Base-by-base conservation (phyloP, 1,140 invertebrate genomes). In the Pseudachorutes palmiensis region DNA sequence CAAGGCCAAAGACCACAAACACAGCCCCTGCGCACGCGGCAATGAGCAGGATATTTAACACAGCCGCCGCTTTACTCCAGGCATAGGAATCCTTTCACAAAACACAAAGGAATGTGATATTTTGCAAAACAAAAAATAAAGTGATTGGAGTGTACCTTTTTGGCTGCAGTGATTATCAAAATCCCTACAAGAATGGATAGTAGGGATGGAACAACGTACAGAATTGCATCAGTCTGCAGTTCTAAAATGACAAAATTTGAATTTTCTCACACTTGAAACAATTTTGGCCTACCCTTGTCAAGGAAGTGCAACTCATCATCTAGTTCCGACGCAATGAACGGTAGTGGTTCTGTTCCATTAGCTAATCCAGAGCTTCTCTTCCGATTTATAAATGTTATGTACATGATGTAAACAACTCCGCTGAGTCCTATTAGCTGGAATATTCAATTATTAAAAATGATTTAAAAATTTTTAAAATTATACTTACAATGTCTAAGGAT, bases 71-170 rank as follows among this genome's bases (percentile, higher is more conserved):
- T 55, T 26, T 55, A 26, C 51, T 55, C 51, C 51, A 55, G 9
- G 51, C 51, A 26, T 14, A 55, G 14, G 51, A 55, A 26, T 55
- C 51, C 51, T 55, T n/a, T 5, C 51, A 19, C 36, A 55, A 22
- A 55, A 14, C 51, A 24, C 51, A 24, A 55, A 41, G 36, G 5
- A 41, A 41, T 41, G n/a, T 41, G 19, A 41, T 41, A 9, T 41
- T 41, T 41, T 41, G 19, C 36, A 5, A 41, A 41, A 41, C 5
- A 41, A 41, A 9, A 5, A 41, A 41, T 19, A 41, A 41, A 9
- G 19, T n/a, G n/a, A n/a, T n/a, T n/a, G n/a, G n/a, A n/a, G n/a
- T n/a, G 36, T 55, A 55, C 51, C 51, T 55, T 55, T 5, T 26
- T 14, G 5, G 51, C 12, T 5, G 51, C 51, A 5, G 24, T 26